Percentiles rank a stretch among this genome's conserved stretches.
Evolutionary conservation across 2,888 invertebrate species (phyloP).

Genomic region (Lochmaea capreae): DNA sequence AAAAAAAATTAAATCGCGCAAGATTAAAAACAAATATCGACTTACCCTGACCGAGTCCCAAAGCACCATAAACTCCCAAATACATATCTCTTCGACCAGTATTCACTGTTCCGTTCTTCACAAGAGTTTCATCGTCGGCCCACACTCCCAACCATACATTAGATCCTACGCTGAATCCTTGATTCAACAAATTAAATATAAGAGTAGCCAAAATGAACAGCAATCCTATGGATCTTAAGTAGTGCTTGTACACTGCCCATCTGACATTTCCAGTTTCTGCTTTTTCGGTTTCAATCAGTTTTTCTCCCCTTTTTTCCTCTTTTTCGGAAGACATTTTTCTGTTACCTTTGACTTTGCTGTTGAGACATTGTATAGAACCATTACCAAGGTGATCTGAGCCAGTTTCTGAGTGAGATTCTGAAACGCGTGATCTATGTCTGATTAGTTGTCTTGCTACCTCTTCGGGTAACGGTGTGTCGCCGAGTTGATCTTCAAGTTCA

Average conservation of each 20-base stretch:
- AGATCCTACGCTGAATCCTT: conserved; percentile 87
- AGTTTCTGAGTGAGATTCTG: conserved; percentile 80
- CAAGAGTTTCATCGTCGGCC: conserved; percentile 75
- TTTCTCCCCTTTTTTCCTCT: conserved; percentile 70
- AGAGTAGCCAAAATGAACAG: conserved; percentile 79
- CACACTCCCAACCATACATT: conserved; percentile 88
- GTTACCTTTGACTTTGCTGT: conserved; percentile 53
- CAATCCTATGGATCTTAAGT: conserved; percentile 86
- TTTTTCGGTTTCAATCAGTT: conserved; percentile 91
- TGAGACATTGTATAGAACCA: conserved; percentile 67
- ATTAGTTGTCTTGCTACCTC: conserved; percentile 77
- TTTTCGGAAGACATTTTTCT: conserved; percentile 62
- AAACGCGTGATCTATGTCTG: conserved; percentile 75
- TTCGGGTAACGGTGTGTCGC: conserved; percentile 68
- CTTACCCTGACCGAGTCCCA: conserved; percentile 92
- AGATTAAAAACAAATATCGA: conserved; percentile 43
- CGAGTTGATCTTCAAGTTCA: conserved; percentile 81
- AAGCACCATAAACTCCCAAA: conserved; percentile 89
- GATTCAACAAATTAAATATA: conserved; percentile 82
- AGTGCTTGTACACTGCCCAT: conserved; percentile 88
- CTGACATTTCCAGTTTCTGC: conserved; percentile 94
- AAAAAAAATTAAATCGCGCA: conserved; percentile 15
- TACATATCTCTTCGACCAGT: conserved; percentile 78
- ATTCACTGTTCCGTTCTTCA: conserved; percentile 71
- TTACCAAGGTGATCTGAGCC: conserved; percentile 66